Conservation (phyloP, 2,888 invertebrate species). For the Zaprionus obscuricornis region DNA sequence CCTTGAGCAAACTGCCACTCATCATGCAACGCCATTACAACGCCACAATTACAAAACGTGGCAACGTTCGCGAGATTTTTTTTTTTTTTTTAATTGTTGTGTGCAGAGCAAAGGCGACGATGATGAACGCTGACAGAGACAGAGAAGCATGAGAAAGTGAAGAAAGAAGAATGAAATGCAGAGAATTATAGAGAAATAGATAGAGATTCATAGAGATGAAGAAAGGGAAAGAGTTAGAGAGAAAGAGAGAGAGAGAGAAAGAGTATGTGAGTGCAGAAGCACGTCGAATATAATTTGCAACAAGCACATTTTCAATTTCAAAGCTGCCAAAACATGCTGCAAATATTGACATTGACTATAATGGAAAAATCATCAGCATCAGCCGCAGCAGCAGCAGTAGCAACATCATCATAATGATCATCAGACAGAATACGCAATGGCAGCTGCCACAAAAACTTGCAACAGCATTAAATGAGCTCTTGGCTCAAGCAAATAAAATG, state of each 20-base stretch:
- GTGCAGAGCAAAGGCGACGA: constrained; percentile 20
- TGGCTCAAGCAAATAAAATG: constrained; percentile 27
- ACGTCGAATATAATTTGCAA: constrained; percentile 53
- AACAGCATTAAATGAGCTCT: constrained; percentile 15
- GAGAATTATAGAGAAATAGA: neutral
- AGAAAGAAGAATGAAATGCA: too few species aligned
- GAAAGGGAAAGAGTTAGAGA: neutral
- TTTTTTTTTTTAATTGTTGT: constrained; percentile 54
- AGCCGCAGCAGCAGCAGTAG: constrained; percentile 2
- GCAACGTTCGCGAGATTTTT: constrained; percentile 45
- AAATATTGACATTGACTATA: constrained; percentile 76
- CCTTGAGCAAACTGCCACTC: neutral
- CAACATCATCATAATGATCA: too few species aligned
- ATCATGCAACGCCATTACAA: constrained; percentile 6
- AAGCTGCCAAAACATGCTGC: constrained; percentile 71
- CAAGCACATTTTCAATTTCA: constrained; percentile 71
- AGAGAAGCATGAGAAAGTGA: too few species aligned
- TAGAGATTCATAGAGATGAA: neutral
- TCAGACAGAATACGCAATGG: too few species aligned
- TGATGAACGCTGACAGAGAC: neutral
- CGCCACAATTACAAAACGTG: constrained; percentile 41
- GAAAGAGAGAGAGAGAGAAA: neutral
- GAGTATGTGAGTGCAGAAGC: neutral
- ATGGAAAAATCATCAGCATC: constrained; percentile 60
- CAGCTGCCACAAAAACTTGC: constrained; percentile 23